Percentiles rank a stretch among this genome's conserved stretches.
Evolutionary conservation across 1,140 invertebrate species (phyloP).

Genomic region (Condylostylus longicornis): DNA sequence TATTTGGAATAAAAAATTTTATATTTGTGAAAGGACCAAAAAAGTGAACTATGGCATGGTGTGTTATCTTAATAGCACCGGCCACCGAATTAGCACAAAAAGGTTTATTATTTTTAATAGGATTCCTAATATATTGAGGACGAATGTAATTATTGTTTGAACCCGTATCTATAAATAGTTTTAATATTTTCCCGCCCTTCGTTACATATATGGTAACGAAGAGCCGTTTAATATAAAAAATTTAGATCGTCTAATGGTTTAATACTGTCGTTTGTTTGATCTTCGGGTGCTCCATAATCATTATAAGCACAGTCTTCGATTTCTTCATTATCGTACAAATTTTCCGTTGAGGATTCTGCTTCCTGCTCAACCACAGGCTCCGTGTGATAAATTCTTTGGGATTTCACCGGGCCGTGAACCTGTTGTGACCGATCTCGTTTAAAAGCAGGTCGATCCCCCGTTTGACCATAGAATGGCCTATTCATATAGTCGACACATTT

Average conservation of each 20-base stretch:
- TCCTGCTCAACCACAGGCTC: no score
- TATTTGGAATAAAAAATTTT: conserved; percentile 9
- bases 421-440: no score
- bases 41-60: conserved; percentile 8
- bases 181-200: conserved; percentile 8
- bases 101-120: conserved; percentile 5
- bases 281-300: conserved; percentile 1
- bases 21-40: conserved; percentile 6
- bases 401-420: background rate
- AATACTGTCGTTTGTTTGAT: background rate
- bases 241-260: background rate
- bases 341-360: no score
- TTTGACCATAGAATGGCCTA: no score
- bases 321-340: conserved; percentile 8
- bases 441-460: no score
- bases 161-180: conserved; percentile 9
- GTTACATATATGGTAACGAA: conserved; percentile 13
- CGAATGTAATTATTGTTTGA: conserved; percentile 13
- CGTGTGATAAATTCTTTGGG: conserved; percentile 1
- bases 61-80: conserved; percentile 8
- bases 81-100: conserved; percentile 10
- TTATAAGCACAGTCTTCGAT: conserved; percentile 3
- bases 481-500: no score
- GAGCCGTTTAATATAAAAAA: conserved; percentile 13
- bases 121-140: conserved; percentile 5